Evolutionary conservation across 1,140 invertebrate species (phyloP).

Genomic region (Panulirus ornatus): DNA sequence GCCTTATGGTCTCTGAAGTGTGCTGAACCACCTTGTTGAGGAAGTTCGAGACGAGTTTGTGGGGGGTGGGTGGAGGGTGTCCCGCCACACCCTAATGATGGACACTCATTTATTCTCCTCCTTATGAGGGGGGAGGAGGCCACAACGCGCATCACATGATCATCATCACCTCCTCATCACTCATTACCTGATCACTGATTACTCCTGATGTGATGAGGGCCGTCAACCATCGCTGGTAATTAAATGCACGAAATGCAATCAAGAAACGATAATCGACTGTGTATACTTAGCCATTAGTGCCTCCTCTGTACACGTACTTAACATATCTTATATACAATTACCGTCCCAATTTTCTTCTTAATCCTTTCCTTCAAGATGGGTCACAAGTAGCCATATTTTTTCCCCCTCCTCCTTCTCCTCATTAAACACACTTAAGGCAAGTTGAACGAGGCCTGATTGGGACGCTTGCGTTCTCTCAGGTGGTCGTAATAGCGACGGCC

Average conservation of each 20-base stretch:
- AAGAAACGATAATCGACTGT: constrained; percentile 31
- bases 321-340: background rate
- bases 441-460: background rate
- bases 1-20: too few species aligned
- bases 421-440: background rate
- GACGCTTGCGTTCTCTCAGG: background rate
- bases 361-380: constrained; percentile 4
- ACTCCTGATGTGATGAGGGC: background rate
- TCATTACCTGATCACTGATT: background rate
- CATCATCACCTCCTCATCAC: constrained; percentile 13
- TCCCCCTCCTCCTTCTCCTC: too few species aligned
- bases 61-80: too few species aligned
- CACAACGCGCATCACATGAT: constrained; percentile 2
- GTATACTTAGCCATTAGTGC: background rate
- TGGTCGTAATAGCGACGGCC: background rate
- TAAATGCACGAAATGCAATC: constrained; percentile 35
- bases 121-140: background rate
- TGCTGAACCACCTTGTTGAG: too few species aligned
- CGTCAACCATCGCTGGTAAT: constrained; percentile 21
- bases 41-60: too few species aligned
- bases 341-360: background rate
- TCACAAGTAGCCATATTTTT: background rate
- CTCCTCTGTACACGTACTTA: background rate
- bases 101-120: too few species aligned
- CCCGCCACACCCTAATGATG: too few species aligned